Evolutionary conservation across 2,888 invertebrate species (phyloP).

Genomic region (Auanema sp.): DNA sequence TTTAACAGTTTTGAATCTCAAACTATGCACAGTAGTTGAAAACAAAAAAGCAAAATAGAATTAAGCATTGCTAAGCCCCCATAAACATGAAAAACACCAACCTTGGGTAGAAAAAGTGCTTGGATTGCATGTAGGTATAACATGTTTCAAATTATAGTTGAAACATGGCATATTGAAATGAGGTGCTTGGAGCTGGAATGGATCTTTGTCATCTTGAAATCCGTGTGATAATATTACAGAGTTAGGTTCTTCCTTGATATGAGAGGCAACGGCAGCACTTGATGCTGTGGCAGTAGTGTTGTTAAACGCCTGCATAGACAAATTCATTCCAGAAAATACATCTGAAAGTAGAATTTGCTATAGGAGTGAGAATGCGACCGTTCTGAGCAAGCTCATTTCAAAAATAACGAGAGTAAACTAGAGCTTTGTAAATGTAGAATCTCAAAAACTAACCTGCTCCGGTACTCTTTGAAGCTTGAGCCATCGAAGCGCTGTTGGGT

Average conservation of each 20-base stretch:
- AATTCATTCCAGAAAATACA: conserved; percentile 25
- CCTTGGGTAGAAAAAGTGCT: conserved; percentile 17
- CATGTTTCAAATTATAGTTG: conserved; percentile 30
- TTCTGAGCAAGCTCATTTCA: too few relatives aligned
- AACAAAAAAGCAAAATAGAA: too few relatives aligned
- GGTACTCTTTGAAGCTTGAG: too few relatives aligned
- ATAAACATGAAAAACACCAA: not conserved
- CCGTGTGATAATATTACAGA: not conserved
- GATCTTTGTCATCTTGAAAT: not conserved
- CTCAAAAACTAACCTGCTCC: too few relatives aligned
- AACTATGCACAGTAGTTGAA: too few relatives aligned
- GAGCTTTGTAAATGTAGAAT: too few relatives aligned
- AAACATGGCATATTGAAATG: conserved; percentile 37
- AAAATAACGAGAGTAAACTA: too few relatives aligned
- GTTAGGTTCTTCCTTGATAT: conserved; percentile 17
- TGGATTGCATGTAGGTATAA: conserved; percentile 22
- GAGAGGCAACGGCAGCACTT: conserved; percentile 2
- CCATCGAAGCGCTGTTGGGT: too few relatives aligned
- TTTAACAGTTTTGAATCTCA: too few relatives aligned
- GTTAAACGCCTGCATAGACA: conserved; percentile 22
- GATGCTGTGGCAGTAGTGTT: not conserved
- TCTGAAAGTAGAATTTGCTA: conserved; percentile 12
- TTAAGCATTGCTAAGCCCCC: too few relatives aligned
- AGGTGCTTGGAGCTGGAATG: conserved; percentile 28
- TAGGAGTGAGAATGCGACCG: too few relatives aligned